A percentile compares a stretch with the other conserved stretches of the same genome.
Conservation (phyloP, 2,113 vertebrate genomes). For the Todiramphus chloris region DNA sequence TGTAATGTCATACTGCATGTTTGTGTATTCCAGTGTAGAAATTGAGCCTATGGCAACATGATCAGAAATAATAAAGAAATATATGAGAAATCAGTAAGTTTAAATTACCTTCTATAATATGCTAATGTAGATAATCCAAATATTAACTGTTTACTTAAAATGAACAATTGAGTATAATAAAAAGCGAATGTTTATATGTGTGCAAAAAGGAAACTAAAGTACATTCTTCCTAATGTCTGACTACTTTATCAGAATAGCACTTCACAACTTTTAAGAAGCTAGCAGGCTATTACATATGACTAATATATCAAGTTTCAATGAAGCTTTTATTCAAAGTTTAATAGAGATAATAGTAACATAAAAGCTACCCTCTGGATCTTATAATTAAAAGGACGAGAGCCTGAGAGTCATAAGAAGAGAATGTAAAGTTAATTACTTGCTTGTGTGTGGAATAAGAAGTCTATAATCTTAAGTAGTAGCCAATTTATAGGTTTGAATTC, state of each 20-base stretch:
- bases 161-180: neutral
- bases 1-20: neutral
- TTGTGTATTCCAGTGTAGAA: neutral
- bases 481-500: constrained; percentile 23
- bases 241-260: neutral
- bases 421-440: constrained; percentile 9
- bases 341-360: neutral
- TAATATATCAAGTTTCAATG: constrained; percentile 30
- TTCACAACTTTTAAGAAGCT: neutral
- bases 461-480: constrained; percentile 29
- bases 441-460: neutral
- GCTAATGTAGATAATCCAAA: neutral
- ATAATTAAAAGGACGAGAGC: constrained; percentile 46
- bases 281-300: neutral
- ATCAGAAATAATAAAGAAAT: neutral
- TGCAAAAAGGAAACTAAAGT: neutral
- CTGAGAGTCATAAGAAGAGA: neutral
- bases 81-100: neutral
- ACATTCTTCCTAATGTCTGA: neutral
- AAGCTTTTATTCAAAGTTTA: constrained; percentile 29
- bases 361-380: neutral
- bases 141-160: neutral
- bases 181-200: neutral
- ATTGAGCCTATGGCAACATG: neutral
- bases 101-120: neutral